Conservation (phyloP, 2,113 vertebrate species). For the Coturnix japonica region DNA sequence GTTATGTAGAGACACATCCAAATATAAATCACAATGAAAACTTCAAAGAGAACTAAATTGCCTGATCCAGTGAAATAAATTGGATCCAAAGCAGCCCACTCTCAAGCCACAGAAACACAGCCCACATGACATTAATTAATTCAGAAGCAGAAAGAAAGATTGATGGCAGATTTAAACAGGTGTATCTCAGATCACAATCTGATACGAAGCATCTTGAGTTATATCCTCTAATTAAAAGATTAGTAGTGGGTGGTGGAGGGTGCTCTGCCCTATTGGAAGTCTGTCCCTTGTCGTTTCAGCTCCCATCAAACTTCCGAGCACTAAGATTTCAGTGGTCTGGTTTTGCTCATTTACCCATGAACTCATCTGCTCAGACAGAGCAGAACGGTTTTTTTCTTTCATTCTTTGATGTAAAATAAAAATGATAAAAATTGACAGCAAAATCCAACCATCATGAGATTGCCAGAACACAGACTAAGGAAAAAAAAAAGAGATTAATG, state of each 20-base stretch:
- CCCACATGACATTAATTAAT: slow-evolving; percentile 53
- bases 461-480: not conserved
- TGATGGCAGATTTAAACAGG: slow-evolving; percentile 60
- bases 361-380: not conserved
- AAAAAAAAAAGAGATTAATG: slow-evolving; percentile 13
- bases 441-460: not conserved
- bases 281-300: not conserved
- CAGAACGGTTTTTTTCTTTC: not conserved
- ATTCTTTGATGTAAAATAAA: slow-evolving; percentile 27
- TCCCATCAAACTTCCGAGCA: not conserved
- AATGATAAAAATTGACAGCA: slow-evolving; percentile 20
- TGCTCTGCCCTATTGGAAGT: not conserved
- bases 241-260: not conserved
- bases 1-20: slow-evolving; percentile 47
- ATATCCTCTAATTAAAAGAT: not conserved
- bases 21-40: slow-evolving; percentile 64
- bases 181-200: slow-evolving; percentile 22
- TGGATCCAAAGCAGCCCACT: slow-evolving; percentile 53
- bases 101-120: slow-evolving; percentile 9
- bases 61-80: slow-evolving; percentile 54
- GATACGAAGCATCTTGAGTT: slow-evolving; percentile 12
- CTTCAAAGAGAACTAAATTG: slow-evolving; percentile 60
- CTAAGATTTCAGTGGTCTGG: not conserved
- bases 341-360: not conserved
- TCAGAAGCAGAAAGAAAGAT: slow-evolving; percentile 37